Conservation (phyloP, 2,888 invertebrate genomes). For the Eutolmus rufibarbis region DNA sequence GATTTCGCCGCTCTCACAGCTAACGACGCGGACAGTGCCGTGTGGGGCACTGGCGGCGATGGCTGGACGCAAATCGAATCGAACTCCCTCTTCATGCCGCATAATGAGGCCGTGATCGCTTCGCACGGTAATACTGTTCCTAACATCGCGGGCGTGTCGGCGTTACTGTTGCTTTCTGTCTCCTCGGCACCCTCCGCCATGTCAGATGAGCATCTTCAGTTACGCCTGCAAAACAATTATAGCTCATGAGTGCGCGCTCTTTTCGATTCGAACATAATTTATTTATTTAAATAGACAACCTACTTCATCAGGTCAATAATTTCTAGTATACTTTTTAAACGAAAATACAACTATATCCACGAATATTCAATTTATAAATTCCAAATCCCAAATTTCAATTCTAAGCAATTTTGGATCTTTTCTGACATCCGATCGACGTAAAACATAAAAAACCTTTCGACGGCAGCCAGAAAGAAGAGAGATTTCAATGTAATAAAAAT, state of each 20-base stretch:
- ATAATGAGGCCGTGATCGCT: slow-evolving; percentile 60
- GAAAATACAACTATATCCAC: no score
- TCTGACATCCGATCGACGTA: no score
- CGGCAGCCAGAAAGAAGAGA: no score
- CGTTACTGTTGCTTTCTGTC: slow-evolving; percentile 59
- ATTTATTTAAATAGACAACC: no score
- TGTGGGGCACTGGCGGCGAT: slow-evolving; percentile 36
- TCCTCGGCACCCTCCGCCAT: slow-evolving; percentile 76
- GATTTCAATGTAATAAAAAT: no score
- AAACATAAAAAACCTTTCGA: no score
- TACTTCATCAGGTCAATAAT: no score
- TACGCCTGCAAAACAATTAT: background rate
- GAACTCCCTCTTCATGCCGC: slow-evolving; percentile 60
- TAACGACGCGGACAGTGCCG: slow-evolving; percentile 17
- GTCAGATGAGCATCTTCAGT: slow-evolving; percentile 69
- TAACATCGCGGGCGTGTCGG: slow-evolving; percentile 58
- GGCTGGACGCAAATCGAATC: slow-evolving; percentile 53
- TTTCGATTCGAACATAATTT: background rate
- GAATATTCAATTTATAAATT: no score
- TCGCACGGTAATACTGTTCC: slow-evolving; percentile 63
- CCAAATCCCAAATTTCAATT: no score
- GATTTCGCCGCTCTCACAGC: slow-evolving; percentile 40
- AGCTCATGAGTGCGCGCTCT: background rate
- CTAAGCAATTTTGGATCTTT: no score
- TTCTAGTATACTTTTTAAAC: no score